Base-by-base conservation (phyloP, 2,797 vertebrate genomes). In the Myripristis jacobus region DNA sequence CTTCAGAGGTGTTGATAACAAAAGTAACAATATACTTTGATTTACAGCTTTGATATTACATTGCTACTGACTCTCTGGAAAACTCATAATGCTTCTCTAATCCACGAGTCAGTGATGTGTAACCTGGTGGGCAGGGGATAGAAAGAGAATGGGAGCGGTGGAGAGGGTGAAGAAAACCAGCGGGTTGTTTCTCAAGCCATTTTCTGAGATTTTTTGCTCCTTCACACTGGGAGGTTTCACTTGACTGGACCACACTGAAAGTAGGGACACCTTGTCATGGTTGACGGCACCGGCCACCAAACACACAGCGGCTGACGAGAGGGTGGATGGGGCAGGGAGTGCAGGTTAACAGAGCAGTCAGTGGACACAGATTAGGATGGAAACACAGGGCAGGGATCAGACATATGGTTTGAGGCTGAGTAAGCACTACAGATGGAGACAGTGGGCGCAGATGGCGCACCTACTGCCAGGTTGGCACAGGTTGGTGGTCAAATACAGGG, bases 371-470 rank as follows among this genome's bases (percentile, higher is more conserved):
- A 82, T 48, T 60, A 60, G 63, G 48, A 57, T 31, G 21, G 54
- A 57, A 21, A 62, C 22, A 52, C 31, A 47, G 61, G 55, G 52
- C 44, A 58, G 29, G 62, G 76, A 58, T 50, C 51, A 71, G 59
- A 48, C 82, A 82, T 71, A 75, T 79, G 75, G 68, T 62, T 58
- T 50, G 55, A 65, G 59, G 76, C 67, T 83, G 70, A 80, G 59
- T 80, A 58, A 82, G 76, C 63, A 38, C 65, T 68, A 46, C 73
- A 88, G 80, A 82, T 68, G 81, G 74, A 52, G 54, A n/a, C 51
- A 69, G 21, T 43, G 27, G 19, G 64, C 68, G 74, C 84, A 83
- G 87, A 89, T 89, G 86, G 83, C 43, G 27, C 38, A 66, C 19
- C 67, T 53, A 76, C 79, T 72, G 76, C 65, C 73, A 78, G 79